These are phyloP conservation scores for Otocyon megalotis DNA, from an alignment of 2,113 vertebrate genomes.

Conservation along the genomic window DNA sequence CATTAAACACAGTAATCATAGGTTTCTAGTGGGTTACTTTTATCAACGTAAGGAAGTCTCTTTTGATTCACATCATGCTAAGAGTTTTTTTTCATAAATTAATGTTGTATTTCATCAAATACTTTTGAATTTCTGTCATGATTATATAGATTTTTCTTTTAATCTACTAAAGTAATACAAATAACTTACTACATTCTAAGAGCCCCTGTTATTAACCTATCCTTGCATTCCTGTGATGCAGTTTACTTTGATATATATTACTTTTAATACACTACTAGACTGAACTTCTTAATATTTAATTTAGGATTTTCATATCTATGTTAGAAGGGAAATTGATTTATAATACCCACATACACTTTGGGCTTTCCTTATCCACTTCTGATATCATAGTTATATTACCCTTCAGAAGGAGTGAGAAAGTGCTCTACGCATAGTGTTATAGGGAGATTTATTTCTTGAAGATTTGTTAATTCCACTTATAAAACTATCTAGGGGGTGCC, in stretches of 20 bases:
- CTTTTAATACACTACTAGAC: not conserved
- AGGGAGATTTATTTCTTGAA: not conserved
- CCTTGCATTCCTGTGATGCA: not conserved
- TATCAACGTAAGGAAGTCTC: not conserved
- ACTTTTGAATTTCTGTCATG: not conserved
- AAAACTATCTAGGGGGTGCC: not conserved
- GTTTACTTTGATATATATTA: not conserved
- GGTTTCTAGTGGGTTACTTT: not conserved
- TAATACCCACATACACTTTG: not conserved
- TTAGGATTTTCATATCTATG: not conserved
- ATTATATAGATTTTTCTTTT: not conserved
- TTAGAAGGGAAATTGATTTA: not conserved
- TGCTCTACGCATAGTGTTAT: not conserved
- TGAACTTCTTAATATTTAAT: not conserved
- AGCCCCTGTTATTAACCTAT: not conserved
- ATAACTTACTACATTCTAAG: not conserved
- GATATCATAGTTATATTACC: not conserved
- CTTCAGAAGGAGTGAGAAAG: not conserved
- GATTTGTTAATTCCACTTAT: not conserved
- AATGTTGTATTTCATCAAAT: not conserved
- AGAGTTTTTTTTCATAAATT: not conserved
- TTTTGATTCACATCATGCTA: not conserved
- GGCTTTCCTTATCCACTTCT: not conserved
- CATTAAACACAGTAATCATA: not conserved
- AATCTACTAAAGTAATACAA: not conserved